These are phyloP conservation scores for Bilobella aurantiaca DNA, from an alignment of 1,140 invertebrate species.

Conservation along the genomic window DNA sequence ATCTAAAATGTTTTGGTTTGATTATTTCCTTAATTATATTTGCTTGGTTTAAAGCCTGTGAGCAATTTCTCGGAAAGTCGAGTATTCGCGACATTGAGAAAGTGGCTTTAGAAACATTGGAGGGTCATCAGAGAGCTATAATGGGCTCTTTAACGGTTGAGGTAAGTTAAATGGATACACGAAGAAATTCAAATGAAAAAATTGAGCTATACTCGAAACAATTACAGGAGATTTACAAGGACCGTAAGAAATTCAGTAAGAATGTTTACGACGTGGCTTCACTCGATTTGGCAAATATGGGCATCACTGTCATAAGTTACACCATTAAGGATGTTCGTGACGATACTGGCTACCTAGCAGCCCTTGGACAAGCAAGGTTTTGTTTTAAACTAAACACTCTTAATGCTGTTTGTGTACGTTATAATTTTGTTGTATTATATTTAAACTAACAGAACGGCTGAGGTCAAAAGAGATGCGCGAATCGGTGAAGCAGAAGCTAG, in stretches of 20 bases:
- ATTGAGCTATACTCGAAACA: background rate
- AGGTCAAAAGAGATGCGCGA: constrained; percentile 89
- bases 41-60: too few species aligned
- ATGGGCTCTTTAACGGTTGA: constrained; percentile 99
- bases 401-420: too few species aligned
- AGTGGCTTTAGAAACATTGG: constrained; percentile 87
- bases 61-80: constrained; percentile 87
- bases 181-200: background rate
- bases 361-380: constrained; percentile 71
- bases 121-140: constrained; percentile 94
- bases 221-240: constrained; percentile 87
- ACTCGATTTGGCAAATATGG: constrained; percentile 94
- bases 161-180: constrained; percentile 41
- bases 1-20: too few species aligned
- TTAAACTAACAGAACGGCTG: constrained; percentile 67
- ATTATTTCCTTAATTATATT: too few species aligned
- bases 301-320: constrained; percentile 95
- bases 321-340: constrained; percentile 95
- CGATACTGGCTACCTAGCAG: constrained; percentile 92
- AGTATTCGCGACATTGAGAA: constrained; percentile 28
- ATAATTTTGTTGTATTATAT: too few species aligned
- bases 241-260: constrained; percentile 96
- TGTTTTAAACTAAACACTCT: too few species aligned
- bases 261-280: constrained; percentile 91
- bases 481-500: constrained; percentile 92